phyloP scores from a whole-genome alignment of 1,140 invertebrate genomes.

The Frieseomelitta varia region DNA sequence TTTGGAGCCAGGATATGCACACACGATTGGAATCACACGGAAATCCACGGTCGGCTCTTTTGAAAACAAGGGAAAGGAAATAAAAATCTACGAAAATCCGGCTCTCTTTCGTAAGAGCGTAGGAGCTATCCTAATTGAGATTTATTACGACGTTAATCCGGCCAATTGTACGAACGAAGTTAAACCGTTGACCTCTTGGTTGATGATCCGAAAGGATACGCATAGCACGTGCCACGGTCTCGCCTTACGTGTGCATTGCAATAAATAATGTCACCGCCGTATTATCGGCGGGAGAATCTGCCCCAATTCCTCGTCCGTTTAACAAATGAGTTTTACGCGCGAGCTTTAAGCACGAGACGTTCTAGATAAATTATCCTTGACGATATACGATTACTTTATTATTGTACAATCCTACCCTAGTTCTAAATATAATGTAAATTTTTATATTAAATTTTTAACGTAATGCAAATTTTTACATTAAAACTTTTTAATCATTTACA shows the following conservation, averaged over 20 bases:
- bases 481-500: no score
- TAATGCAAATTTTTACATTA: no score
- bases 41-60: not conserved
- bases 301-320: not conserved
- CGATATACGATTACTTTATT: not conserved
- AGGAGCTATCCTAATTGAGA: slow-evolving; percentile 70
- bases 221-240: slow-evolving; percentile 63
- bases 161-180: slow-evolving; percentile 76
- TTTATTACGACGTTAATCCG: slow-evolving; percentile 76
- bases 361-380: not conserved
- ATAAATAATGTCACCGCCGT: slow-evolving; percentile 24
- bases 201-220: slow-evolving; percentile 60
- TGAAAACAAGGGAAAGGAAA: not conserved
- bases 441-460: no score
- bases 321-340: not conserved
- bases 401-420: not conserved
- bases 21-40: not conserved
- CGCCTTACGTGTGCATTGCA: slow-evolving; percentile 1
- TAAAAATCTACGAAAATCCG: slow-evolving; percentile 45
- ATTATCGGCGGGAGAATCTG: slow-evolving; percentile 17
- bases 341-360: not conserved
- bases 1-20: no score
- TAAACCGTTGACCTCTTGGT: slow-evolving; percentile 75
- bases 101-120: slow-evolving; percentile 19
- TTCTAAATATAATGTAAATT: no score